phyloP scores from a whole-genome alignment of 2,888 invertebrate genomes.

The Dicyrtoma fusca region DNA sequence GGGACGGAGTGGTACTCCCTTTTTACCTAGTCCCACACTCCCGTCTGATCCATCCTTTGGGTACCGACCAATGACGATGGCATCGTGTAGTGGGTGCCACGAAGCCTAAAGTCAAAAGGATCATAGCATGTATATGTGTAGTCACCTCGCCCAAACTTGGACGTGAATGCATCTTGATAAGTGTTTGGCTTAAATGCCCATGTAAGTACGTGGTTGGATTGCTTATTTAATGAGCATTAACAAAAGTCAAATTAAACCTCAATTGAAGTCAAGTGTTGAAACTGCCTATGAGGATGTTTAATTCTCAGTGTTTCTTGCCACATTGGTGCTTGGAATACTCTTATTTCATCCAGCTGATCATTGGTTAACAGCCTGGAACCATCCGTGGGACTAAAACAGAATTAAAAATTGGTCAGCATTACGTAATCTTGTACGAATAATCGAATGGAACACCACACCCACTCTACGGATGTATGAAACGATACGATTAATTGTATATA shows the following conservation, averaged over 20 bases:
- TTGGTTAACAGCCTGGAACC: slow-evolving; percentile 51
- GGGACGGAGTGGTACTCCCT: slow-evolving; percentile 14
- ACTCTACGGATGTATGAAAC: too few species aligned
- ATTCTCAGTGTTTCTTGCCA: slow-evolving; percentile 42
- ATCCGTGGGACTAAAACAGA: slow-evolving; percentile 36
- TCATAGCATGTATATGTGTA: background rate
- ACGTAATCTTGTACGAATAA: too few species aligned
- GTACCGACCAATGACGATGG: slow-evolving; percentile 52
- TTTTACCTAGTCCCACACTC: background rate
- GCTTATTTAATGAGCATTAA: background rate
- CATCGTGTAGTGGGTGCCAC: slow-evolving; percentile 53
- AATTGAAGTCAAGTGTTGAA: slow-evolving; percentile 53
- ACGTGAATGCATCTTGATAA: too few species aligned
- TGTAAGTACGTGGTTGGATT: too few species aligned
- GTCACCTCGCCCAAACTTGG: too few species aligned
- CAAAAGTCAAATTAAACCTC: slow-evolving; percentile 27
- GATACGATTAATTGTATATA: background rate
- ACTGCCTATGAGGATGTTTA: slow-evolving; percentile 53
- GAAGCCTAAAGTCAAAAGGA: slow-evolving; percentile 39
- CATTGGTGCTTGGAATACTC: slow-evolving; percentile 49
- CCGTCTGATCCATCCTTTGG: slow-evolving; percentile 24
- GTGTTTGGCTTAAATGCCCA: too few species aligned
- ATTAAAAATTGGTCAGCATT: background rate
- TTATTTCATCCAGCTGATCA: slow-evolving; percentile 53
- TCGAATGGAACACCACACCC: too few species aligned